phyloP scores from a whole-genome alignment of 1,140 invertebrate genomes.

The Brachionus koreanus region DNA sequence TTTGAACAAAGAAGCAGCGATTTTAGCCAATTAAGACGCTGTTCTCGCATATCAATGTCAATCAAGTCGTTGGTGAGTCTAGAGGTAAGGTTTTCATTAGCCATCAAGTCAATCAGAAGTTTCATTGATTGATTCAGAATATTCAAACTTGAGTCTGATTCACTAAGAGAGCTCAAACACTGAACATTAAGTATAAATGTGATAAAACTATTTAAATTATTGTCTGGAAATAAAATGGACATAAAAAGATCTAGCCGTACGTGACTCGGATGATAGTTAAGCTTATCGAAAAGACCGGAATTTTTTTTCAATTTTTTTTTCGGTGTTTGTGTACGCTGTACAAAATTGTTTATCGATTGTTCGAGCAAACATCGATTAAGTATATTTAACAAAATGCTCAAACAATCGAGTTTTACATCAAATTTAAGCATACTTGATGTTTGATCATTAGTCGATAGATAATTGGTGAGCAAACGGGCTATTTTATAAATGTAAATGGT shows the following conservation, averaged over 20 bases:
- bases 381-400: neutral
- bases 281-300: neutral
- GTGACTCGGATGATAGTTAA: neutral
- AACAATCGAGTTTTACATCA: neutral
- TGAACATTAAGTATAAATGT: neutral
- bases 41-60: neutral
- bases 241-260: neutral
- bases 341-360: too few species aligned
- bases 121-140: neutral
- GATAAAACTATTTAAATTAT: neutral
- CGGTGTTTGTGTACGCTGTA: neutral
- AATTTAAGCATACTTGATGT: neutral
- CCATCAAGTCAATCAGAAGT: neutral
- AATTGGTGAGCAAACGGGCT: neutral
- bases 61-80: neutral
- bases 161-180: neutral
- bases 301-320: slow-evolving; percentile 8
- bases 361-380: neutral
- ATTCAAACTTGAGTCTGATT: neutral
- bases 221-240: neutral
- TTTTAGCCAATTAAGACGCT: neutral
- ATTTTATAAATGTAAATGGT: neutral
- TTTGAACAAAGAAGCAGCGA: neutral
- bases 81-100: neutral
- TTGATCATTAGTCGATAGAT: neutral